These are phyloP conservation scores for Nixonia krombeini DNA, from an alignment of 1,140 invertebrate species.

Conservation along the genomic window DNA sequence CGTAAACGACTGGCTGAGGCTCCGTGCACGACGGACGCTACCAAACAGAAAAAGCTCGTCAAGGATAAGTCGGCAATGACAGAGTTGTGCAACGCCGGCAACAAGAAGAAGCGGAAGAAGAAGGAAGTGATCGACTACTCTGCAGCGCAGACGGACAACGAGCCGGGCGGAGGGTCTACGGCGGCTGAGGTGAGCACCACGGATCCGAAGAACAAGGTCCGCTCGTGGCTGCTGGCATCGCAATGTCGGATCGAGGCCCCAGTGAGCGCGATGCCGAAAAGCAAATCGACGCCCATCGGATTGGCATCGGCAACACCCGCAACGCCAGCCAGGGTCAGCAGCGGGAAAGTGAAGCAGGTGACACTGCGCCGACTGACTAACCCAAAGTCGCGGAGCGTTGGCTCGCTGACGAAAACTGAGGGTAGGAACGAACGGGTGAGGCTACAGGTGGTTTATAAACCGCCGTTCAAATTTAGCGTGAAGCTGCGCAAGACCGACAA, in stretches of 20 bases:
- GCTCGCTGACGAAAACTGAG: conserved; percentile 54
- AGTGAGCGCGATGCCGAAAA: conserved; percentile 72
- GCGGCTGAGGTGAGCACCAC: conserved; percentile 59
- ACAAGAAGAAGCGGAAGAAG: conserved; percentile 71
- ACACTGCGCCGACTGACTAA: conserved; percentile 52
- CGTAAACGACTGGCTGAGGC: conserved; percentile 47
- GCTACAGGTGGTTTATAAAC: conserved; percentile 87
- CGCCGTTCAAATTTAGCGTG: conserved; percentile 87
- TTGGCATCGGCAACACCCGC: conserved; percentile 67
- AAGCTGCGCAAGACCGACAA: conserved; percentile 81
- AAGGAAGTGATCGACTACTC: conserved; percentile 88
- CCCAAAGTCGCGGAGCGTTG: conserved; percentile 52
- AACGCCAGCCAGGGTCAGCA: conserved; percentile 16
- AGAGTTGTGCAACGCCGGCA: conserved; percentile 19
- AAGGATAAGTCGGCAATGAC: conserved; percentile 48
- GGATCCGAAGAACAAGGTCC: conserved; percentile 85
- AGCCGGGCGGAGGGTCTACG: conserved; percentile 22
- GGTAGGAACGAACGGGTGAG: conserved; percentile 77
- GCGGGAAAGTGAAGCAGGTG: conserved; percentile 37
- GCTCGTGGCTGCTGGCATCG: conserved; percentile 86
- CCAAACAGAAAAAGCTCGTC: conserved; percentile 55
- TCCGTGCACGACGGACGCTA: conserved; percentile 11
- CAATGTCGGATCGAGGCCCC: conserved; percentile 66
- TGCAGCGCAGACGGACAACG: conserved; percentile 75
- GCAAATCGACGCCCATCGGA: conserved; percentile 80